Percentiles rank a stretch among this genome's conserved stretches.
Evolutionary conservation across 2,888 invertebrate species (phyloP).

Genomic region (Eristalis tenax): DNA sequence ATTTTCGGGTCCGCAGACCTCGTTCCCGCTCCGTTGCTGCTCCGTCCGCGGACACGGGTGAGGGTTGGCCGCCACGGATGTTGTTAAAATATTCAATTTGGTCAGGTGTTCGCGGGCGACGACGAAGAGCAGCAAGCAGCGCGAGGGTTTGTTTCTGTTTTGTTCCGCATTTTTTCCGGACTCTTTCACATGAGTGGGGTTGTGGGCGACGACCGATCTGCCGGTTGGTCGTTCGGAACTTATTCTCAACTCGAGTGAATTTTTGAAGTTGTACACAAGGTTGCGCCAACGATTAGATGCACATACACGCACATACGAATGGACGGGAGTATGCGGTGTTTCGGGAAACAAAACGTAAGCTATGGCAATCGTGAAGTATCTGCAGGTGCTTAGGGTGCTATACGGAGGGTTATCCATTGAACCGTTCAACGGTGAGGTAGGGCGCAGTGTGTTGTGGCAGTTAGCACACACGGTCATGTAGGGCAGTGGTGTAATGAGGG

Average conservation of each 20-base stretch:
- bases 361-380: neutral
- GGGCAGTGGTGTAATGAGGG: neutral
- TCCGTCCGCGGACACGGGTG: neutral
- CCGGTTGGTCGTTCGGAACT: conserved; percentile 2
- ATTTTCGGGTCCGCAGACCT: conserved; percentile 51
- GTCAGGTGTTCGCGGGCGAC: conserved; percentile 61
- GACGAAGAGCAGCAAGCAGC: neutral
- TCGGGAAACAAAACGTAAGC: neutral
- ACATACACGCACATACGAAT: neutral
- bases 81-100: conserved; percentile 71
- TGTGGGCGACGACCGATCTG: neutral
- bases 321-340: neutral
- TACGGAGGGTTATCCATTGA: neutral
- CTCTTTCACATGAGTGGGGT: neutral
- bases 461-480: neutral
- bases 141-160: conserved; percentile 25
- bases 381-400: neutral
- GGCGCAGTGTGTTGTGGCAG: neutral
- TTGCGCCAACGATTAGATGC: conserved; percentile 7
- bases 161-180: neutral
- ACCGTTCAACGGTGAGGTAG: neutral
- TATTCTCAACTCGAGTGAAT: conserved; percentile 1
- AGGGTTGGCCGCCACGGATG: conserved; percentile 27
- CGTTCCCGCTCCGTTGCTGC: neutral
- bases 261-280: conserved; percentile 3